Percentiles rank a stretch among this genome's conserved stretches.
These are phyloP conservation scores for Biston betularia DNA, from an alignment of 2,888 invertebrate species.

Conservation along the genomic window DNA sequence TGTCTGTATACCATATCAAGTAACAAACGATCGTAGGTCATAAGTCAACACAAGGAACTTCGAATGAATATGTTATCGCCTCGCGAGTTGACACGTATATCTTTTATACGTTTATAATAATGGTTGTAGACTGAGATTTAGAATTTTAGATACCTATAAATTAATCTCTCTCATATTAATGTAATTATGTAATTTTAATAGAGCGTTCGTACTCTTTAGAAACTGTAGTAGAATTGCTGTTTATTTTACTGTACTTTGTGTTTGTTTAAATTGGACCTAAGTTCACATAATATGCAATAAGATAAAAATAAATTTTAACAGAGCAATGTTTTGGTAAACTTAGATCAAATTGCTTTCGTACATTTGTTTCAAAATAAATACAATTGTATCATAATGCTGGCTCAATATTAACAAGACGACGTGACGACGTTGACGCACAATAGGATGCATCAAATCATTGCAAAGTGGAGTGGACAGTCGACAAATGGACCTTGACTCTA, in stretches of 20 bases:
- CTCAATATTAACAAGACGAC: conserved; percentile 7
- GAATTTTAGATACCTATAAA: conserved; percentile 12
- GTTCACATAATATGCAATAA: too few relatives aligned
- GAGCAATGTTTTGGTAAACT: conserved; percentile 4
- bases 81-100: conserved; percentile 42
- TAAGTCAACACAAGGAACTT: conserved; percentile 51
- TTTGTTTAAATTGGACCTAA: conserved; percentile 1
- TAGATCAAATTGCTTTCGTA: neutral
- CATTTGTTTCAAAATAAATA: neutral
- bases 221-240: neutral
- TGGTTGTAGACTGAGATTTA: conserved; percentile 35
- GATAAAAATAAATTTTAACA: neutral
- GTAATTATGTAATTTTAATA: neutral
- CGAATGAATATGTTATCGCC: conserved; percentile 38
- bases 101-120: conserved; percentile 29
- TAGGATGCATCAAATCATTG: conserved; percentile 27
- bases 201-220: neutral
- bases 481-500: conserved; percentile 19
- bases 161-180: conserved; percentile 3
- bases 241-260: conserved; percentile 15
- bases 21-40: conserved; percentile 52
- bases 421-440: conserved; percentile 21
- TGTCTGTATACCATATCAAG: conserved; percentile 45
- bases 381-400: neutral
- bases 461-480: conserved; percentile 16